Percentiles rank a stretch among this genome's conserved stretches.
phyloP scores from a whole-genome alignment of 2,113 vertebrate genomes.

The Thalassoma bifasciatum region DNA sequence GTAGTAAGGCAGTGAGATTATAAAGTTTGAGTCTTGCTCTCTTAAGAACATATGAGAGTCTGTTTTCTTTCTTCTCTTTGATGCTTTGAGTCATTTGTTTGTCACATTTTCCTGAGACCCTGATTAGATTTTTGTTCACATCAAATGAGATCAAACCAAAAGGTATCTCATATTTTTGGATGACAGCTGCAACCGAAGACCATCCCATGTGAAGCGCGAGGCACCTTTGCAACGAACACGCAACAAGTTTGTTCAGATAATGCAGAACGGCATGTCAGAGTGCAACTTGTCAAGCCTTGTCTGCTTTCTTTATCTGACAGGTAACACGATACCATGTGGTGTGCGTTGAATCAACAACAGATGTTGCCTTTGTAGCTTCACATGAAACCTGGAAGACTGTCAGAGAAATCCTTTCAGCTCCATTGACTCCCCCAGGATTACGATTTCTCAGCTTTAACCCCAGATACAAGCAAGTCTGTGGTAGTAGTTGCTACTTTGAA shows the following conservation, averaged over 20 bases:
- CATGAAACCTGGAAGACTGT: constrained; percentile 53
- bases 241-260: constrained; percentile 35
- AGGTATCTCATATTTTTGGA: background rate
- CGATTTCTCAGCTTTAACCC: constrained; percentile 19
- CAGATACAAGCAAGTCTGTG: constrained; percentile 1
- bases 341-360: constrained; percentile 64
- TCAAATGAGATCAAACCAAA: background rate
- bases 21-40: background rate
- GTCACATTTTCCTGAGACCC: background rate
- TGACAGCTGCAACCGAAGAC: constrained; percentile 1
- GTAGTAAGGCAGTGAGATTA: background rate
- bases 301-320: constrained; percentile 58
- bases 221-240: constrained; percentile 11
- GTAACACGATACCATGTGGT: constrained; percentile 54
- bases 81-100: background rate
- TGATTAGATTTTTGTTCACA: background rate
- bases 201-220: background rate
- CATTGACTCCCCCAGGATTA: constrained; percentile 39
- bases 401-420: constrained; percentile 50
- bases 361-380: constrained; percentile 63
- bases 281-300: constrained; percentile 41
- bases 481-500: background rate
- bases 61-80: constrained; percentile 4
- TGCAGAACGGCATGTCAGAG: constrained; percentile 34
- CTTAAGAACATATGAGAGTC: constrained; percentile 4